Conservation (phyloP, 30 jellyfish, hydroid and myxozoan genomes). For the Nemopilema nomurai region DNA sequence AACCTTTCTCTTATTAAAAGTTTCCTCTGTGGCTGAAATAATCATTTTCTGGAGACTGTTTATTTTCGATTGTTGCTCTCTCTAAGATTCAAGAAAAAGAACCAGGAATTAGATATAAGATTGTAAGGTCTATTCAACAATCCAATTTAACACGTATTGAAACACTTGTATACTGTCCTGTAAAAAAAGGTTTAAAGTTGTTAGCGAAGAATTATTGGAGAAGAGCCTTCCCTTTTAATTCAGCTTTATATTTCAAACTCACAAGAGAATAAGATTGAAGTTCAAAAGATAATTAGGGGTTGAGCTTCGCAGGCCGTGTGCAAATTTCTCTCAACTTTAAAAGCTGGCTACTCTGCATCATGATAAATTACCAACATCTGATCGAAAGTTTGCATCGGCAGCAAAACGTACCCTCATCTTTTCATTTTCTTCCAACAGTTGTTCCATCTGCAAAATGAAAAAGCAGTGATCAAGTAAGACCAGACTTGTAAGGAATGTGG, state of each 20-base stretch:
- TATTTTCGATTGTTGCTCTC: constrained; percentile 42
- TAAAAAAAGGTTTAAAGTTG: too few relatives aligned
- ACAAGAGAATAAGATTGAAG: too few relatives aligned
- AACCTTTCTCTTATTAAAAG: neutral
- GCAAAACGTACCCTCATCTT: constrained; percentile 33
- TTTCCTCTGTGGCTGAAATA: constrained; percentile 41
- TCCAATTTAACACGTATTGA: too few relatives aligned
- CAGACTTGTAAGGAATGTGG: too few relatives aligned
- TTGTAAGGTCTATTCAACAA: too few relatives aligned
- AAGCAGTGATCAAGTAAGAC: too few relatives aligned
- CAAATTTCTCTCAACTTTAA: neutral
- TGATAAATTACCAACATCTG: neutral
- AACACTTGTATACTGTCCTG: too few relatives aligned
- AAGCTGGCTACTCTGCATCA: neutral
- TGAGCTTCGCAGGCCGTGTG: too few relatives aligned
- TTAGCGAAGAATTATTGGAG: too few relatives aligned
- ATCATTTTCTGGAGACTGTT: constrained; percentile 36
- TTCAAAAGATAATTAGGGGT: neutral
- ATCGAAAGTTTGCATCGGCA: neutral
- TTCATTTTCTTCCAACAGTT: constrained; percentile 48
- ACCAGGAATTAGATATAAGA: too few relatives aligned
- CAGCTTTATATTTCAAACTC: too few relatives aligned
- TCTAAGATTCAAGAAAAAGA: neutral
- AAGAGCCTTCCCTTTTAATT: too few relatives aligned
- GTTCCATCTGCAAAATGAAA: constrained; percentile 49